phyloP scores from a whole-genome alignment of 2,888 invertebrate species.

The Drosophila siamana region DNA sequence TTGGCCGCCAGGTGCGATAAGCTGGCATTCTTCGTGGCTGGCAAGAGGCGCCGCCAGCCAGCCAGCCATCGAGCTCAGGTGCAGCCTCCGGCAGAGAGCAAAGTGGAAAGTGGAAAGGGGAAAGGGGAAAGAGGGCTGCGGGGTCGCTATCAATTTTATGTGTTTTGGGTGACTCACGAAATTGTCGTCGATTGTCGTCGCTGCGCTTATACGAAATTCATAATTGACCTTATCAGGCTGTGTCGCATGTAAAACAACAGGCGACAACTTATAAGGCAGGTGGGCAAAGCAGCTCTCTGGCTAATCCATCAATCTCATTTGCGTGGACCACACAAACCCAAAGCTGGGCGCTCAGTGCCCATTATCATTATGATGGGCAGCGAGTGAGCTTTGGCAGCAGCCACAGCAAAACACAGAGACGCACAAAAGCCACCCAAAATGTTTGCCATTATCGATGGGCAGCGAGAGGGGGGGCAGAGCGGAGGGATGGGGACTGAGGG shows the following conservation, averaged over 20 bases:
- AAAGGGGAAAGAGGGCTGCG: neutral
- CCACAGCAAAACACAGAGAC: slow-evolving; percentile 3
- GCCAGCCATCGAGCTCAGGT: slow-evolving; percentile 59
- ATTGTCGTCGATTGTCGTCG: slow-evolving; percentile 51
- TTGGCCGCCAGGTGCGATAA: slow-evolving; percentile 47
- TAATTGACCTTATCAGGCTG: slow-evolving; percentile 73
- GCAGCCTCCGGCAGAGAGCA: slow-evolving; percentile 46
- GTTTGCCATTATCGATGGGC: slow-evolving; percentile 65
- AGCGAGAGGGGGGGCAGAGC: neutral
- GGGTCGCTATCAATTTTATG: slow-evolving; percentile 57
- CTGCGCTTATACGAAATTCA: slow-evolving; percentile 69
- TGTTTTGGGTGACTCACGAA: slow-evolving; percentile 72
- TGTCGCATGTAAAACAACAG: slow-evolving; percentile 53
- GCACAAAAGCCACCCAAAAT: slow-evolving; percentile 67
- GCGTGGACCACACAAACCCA: slow-evolving; percentile 56
- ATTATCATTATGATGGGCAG: slow-evolving; percentile 36
- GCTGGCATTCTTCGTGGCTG: slow-evolving; percentile 76
- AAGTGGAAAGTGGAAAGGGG: neutral
- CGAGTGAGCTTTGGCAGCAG: slow-evolving; percentile 33
- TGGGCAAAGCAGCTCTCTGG: slow-evolving; percentile 27
- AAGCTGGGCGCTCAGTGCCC: neutral
- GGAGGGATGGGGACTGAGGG: no score
- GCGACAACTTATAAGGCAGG: slow-evolving; percentile 56
- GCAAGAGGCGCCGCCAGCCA: slow-evolving; percentile 71
- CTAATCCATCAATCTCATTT: slow-evolving; percentile 69